Evolutionary conservation across 2,888 invertebrate genomes (phyloP).

Genomic region (Heliconius cydno): DNA sequence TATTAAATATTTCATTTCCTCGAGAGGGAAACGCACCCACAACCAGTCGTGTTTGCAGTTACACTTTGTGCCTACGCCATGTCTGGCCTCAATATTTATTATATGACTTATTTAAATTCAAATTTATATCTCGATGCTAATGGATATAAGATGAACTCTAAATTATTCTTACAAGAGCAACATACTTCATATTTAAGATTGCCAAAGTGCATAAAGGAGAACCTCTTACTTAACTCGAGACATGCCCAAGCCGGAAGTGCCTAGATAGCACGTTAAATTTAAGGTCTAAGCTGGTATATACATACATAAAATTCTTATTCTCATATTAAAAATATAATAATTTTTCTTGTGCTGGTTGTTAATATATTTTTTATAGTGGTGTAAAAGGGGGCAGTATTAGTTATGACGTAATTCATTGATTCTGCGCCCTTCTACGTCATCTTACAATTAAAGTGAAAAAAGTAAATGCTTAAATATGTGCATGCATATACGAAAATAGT

Average conservation of each 20-base stretch:
- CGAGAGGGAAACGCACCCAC: too few relatives aligned
- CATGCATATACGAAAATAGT: too few relatives aligned
- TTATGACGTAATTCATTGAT: too few relatives aligned
- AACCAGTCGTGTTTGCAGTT: too few relatives aligned
- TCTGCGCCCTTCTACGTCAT: too few relatives aligned
- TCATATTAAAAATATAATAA: not conserved
- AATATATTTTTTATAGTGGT: not conserved
- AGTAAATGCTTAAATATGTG: too few relatives aligned
- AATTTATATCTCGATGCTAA: not conserved
- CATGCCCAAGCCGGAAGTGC: conserved; percentile 30
- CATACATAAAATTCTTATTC: not conserved
- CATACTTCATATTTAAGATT: not conserved
- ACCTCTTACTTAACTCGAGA: conserved; percentile 25
- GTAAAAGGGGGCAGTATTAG: not conserved
- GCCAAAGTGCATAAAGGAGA: conserved; percentile 17
- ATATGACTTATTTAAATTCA: not conserved
- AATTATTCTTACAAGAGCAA: conserved; percentile 1
- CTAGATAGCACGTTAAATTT: conserved; percentile 31
- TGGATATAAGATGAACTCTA: not conserved
- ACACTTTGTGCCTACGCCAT: too few relatives aligned
- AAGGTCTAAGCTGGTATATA: conserved; percentile 28
- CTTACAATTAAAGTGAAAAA: too few relatives aligned
- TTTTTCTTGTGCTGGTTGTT: not conserved
- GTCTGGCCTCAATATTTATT: too few relatives aligned
- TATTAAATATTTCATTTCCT: too few relatives aligned